These are phyloP conservation scores for Mystacornis crossleyi DNA, from an alignment of 2,113 vertebrate genomes.

Conservation along the genomic window DNA sequence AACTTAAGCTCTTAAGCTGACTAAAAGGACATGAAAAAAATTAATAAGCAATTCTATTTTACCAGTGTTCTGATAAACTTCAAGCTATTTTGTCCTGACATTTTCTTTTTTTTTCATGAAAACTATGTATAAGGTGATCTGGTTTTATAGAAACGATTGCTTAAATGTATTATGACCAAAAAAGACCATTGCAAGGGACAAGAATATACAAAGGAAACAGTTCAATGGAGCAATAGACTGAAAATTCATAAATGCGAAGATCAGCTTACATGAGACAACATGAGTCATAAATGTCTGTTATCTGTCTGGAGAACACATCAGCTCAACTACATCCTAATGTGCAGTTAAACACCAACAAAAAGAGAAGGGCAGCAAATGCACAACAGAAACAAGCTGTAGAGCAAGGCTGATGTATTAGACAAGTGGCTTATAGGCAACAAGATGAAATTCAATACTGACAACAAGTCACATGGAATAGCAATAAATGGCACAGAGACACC, in stretches of 20 bases:
- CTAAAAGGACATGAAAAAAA: background rate
- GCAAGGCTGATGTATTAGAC: background rate
- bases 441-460: conserved; percentile 24
- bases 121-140: background rate
- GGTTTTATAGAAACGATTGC: background rate
- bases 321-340: background rate
- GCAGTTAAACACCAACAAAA: background rate
- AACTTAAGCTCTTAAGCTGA: background rate
- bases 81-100: background rate
- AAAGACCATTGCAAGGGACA: background rate
- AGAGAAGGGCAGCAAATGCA: background rate
- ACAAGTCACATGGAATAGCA: conserved; percentile 12
- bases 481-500: background rate
- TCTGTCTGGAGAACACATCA: background rate
- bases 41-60: background rate
- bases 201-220: background rate
- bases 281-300: background rate
- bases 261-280: background rate
- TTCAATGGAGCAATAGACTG: background rate
- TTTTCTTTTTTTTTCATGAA: background rate
- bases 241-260: background rate
- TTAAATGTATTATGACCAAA: background rate
- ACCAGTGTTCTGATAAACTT: background rate
- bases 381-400: background rate
- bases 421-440: background rate